Base-by-base conservation (phyloP, 2,113 vertebrate species). In the Orientallactaga bullata region DNA sequence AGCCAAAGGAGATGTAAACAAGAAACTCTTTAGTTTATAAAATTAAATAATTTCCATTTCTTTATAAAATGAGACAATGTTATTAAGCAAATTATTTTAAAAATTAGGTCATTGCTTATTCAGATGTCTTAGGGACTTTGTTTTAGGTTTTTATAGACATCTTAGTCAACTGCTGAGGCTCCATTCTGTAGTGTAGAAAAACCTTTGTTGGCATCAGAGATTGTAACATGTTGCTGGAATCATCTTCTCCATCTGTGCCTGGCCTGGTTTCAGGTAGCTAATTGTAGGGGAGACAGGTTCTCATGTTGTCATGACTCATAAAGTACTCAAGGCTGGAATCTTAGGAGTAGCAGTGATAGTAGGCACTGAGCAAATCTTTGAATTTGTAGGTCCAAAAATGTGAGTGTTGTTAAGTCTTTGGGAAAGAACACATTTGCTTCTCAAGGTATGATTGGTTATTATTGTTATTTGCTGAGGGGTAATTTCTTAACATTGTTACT, bases 1-100 rank as follows among this genome's bases (percentile, higher is more conserved):
- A 82, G 32, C 71, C 32, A 60, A 47, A 47, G 9, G 21, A 60
- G 51, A 20, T 76, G 15, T 82, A 68, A 87, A 66, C 7, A 69
- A 39, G 23, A 42, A 47, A 15, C 3, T 18, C 51, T 66, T 71
- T 58, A 60, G 61, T 66, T 66, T 87, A 37, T 32, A 37, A 47
- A 51, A 24, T 15, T 32, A 80, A 81, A 80, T 24, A 39, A 35
- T 37, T 47, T 60, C n/a, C 30, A 3, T 87, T 69, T 51, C 32
- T 83, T 88, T 69, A 37, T 51, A 69, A 93, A 91, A 85, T 17
- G 73, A 94, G 93, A 73, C 71, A 90, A 76, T 82, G 63, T 72
- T 20, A 42, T 86, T 69, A 74, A 78, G 71, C 71, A 94, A 78
- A 85, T 42, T 30, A 61, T 77, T 85, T 82, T 39, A 37, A 72